Evolutionary conservation across 2,797 vertebrate genomes (phyloP), one percentile per base, ranked within the genome.

Genomic region (Callimico goeldii): DNA sequence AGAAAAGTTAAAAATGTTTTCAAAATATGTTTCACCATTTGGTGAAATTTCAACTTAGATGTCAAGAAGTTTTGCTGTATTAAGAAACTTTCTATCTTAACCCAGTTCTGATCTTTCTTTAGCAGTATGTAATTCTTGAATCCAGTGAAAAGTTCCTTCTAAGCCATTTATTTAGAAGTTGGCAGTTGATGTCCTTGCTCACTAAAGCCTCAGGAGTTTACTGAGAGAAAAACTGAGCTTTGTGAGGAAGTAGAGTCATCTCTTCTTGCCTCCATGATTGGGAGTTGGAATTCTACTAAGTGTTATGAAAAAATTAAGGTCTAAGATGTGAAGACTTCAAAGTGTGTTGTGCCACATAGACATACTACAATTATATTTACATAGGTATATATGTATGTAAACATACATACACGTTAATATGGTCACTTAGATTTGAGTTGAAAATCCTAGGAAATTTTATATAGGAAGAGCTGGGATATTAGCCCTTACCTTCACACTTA

Each of bases 381-480:
- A 22, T 28, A 43, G 11, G 0, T 43, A 17, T 48, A 46, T 52
- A 3, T 70, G 4, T 52, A 3, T 81, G 3, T 30, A 57, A 28
- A 64, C 1, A 2, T 55, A 28, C 12, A 11, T 41, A 90, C 17
- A 57, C 36, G 6, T 55, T 90, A 81, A 81, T 58, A 22, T 81
- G 48, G 36, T 93, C 50, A 84, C 64, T 57, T 67, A 81, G 48
- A 81, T 13, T 33, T 52, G 41, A n/a, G 5, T 58, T n/a, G 92
- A 57, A 95, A 94, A 86, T 92, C 52, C 28, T 33, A 58, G 73
- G 20, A 81, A 36, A 75, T 95, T 95, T 95, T 91, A 73, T 46
- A 67, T 72, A 39, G 57, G 52, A 79, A 83, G 77, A 86, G 11
- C 11, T 75, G 15, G n/a, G 30, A 87, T 50, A 9, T 52, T 80